These are phyloP conservation scores for Diarsia mendica DNA, from an alignment of 2,888 invertebrate species.

Conservation along the genomic window DNA sequence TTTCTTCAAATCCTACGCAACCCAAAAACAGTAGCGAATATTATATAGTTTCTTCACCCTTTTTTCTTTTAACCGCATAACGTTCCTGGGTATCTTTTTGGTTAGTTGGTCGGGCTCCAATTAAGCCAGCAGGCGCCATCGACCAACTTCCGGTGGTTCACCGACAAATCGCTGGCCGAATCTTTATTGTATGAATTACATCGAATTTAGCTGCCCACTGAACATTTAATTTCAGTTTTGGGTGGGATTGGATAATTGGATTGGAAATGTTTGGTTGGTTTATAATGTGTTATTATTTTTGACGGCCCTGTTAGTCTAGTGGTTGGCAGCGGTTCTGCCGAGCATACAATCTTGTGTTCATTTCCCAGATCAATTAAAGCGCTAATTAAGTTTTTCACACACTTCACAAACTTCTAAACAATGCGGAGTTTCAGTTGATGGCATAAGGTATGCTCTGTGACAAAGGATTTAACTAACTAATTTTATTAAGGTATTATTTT, in stretches of 20 bases:
- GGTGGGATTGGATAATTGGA: slow-evolving; percentile 21
- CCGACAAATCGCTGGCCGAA: slow-evolving; percentile 74
- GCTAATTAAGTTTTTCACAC: background rate
- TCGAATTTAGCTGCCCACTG: slow-evolving; percentile 48
- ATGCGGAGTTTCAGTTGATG: background rate
- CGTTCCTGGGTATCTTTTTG: slow-evolving; percentile 77
- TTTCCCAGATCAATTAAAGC: background rate
- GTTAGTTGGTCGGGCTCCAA: slow-evolving; percentile 84
- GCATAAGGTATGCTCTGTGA: background rate
- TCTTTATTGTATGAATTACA: slow-evolving; percentile 68
- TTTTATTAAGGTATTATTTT: background rate
- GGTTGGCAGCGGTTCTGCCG: background rate
- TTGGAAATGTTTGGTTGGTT: slow-evolving; percentile 1
- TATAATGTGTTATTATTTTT: background rate
- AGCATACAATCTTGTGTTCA: background rate
- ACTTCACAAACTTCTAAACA: background rate
- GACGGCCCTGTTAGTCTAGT: background rate
- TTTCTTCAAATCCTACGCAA: slow-evolving; percentile 11
- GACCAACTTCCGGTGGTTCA: slow-evolving; percentile 76
- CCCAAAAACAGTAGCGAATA: slow-evolving; percentile 57
- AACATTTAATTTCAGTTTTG: slow-evolving; percentile 45
- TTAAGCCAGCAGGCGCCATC: slow-evolving; percentile 82
- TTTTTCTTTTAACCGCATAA: slow-evolving; percentile 79
- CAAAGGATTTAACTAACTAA: background rate
- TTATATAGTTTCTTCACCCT: slow-evolving; percentile 56